Evolutionary conservation across 2,113 vertebrate species (phyloP).

Genomic region (Oceanodroma tethys): DNA sequence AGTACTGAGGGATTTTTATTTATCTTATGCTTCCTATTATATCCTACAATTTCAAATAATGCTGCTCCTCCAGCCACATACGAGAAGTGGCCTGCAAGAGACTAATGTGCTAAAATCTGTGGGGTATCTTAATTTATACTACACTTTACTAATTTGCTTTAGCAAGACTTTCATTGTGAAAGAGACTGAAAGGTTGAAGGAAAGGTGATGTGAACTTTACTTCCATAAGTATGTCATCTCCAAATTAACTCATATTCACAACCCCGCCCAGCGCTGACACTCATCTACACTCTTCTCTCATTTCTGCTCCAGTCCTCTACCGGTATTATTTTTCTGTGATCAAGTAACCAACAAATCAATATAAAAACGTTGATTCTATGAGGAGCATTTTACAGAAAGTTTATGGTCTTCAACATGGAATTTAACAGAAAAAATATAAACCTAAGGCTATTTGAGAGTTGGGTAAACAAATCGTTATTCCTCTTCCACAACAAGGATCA

Average conservation of each 20-base stretch:
- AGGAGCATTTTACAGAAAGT: accelerated
- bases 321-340: background rate
- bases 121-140: background rate
- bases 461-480: background rate
- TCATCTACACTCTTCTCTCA: background rate
- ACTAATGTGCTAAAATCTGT: background rate
- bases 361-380: background rate
- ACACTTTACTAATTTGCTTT: background rate
- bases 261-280: background rate
- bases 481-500: background rate
- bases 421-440: background rate
- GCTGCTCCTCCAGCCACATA: background rate
- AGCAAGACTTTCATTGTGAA: background rate
- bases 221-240: background rate
- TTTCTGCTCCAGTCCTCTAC: background rate
- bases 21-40: background rate
- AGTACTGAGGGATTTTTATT: background rate
- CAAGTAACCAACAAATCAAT: background rate
- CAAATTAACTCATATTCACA: background rate
- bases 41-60: background rate
- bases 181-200: background rate
- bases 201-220: background rate
- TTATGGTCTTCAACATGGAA: accelerated
- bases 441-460: background rate
- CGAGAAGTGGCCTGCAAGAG: accelerated